Evolutionary conservation across 2,113 vertebrate genomes (phyloP).

Genomic region (Colistium nudipinnis): DNA sequence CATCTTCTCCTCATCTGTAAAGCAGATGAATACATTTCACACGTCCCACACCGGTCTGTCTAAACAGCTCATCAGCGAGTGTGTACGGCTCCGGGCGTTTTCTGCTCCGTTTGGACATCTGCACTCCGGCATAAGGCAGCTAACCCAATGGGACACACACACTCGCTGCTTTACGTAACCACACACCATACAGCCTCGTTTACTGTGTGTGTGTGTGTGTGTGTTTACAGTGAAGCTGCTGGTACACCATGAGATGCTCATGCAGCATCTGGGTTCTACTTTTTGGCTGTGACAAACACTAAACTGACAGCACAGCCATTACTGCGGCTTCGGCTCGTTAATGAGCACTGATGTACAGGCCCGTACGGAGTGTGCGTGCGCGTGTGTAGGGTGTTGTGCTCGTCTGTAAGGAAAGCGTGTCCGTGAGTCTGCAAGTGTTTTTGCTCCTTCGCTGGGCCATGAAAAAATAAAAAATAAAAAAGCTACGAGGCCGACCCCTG

Average conservation of each 20-base stretch:
- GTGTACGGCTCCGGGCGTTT: slow-evolving; percentile 42
- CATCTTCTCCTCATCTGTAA: slow-evolving; percentile 1
- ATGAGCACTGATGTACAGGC: slow-evolving; percentile 20
- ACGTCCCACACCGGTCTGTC: slow-evolving; percentile 43
- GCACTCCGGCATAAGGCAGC: slow-evolving; percentile 65
- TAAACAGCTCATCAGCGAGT: slow-evolving; percentile 58
- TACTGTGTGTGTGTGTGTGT: slow-evolving; percentile 25
- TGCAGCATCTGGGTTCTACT: slow-evolving; percentile 59
- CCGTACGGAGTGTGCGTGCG: slow-evolving; percentile 2
- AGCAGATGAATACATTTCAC: slow-evolving; percentile 46
- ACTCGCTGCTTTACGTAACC: slow-evolving; percentile 48
- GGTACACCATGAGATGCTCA: slow-evolving; percentile 57
- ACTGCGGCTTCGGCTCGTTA: slow-evolving; percentile 32
- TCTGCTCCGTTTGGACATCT: slow-evolving; percentile 75
- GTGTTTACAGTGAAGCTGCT: slow-evolving; percentile 56
- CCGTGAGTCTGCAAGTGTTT: neutral
- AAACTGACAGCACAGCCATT: slow-evolving; percentile 46
- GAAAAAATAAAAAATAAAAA: too few species aligned
- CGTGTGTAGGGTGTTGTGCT: neutral
- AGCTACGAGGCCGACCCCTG: neutral
- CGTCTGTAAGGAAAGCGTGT: neutral
- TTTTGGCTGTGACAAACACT: slow-evolving; percentile 52
- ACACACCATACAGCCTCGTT: slow-evolving; percentile 29
- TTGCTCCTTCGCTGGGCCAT: neutral
- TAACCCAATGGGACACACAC: slow-evolving; percentile 58